Evolutionary conservation across 92 coral and sea anemone species (phyloP).

Genomic region (Heteractis magnifica): DNA sequence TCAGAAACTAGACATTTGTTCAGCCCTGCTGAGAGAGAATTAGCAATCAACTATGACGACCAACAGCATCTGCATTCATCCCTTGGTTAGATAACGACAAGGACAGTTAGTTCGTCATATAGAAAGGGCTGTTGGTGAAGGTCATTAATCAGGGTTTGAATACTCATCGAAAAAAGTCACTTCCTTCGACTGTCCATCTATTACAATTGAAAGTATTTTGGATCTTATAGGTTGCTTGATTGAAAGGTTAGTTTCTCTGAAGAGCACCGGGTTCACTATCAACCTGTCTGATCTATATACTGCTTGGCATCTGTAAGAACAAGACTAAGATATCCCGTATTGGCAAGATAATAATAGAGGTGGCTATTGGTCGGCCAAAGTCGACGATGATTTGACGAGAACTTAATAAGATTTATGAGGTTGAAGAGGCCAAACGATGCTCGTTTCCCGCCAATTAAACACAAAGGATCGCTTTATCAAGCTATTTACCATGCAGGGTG

Average conservation of each 20-base stretch:
- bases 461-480: neutral
- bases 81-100: no score
- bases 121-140: no score
- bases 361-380: neutral
- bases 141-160: neutral
- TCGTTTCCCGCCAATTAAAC: neutral
- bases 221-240: neutral
- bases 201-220: neutral
- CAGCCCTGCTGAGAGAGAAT: neutral
- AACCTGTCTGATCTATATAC: neutral
- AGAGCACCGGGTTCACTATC: neutral
- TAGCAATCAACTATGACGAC: neutral
- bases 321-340: neutral
- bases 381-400: constrained; percentile 5
- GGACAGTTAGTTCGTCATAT: no score
- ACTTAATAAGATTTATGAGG: neutral
- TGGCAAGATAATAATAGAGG: neutral
- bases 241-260: neutral
- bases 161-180: neutral
- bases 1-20: neutral
- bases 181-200: neutral
- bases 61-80: no score
- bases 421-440: neutral
- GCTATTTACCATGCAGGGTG: neutral
- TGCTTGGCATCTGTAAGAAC: no score